A percentile compares a stretch with the other conserved stretches of the same genome.
Conservation (phyloP, 2,113 vertebrate genomes). For the Prietella phreatophila region DNA sequence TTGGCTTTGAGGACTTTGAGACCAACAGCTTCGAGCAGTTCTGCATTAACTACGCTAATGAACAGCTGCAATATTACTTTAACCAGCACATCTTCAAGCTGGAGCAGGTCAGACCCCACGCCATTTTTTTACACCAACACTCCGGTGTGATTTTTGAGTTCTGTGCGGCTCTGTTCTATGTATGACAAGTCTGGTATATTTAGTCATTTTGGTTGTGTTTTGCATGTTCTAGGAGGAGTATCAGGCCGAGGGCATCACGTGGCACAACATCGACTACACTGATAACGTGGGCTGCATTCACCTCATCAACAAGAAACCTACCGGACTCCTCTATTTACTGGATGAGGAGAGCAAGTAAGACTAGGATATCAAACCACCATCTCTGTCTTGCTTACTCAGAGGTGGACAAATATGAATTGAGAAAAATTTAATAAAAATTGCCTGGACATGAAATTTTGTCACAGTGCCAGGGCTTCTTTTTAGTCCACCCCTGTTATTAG, state of each 20-base stretch:
- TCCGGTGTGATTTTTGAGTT: not conserved
- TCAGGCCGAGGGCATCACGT: constrained; percentile 91
- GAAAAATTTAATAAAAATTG: not conserved
- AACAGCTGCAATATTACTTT: constrained; percentile 98
- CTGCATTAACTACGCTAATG: constrained; percentile 98
- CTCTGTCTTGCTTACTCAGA: not conserved
- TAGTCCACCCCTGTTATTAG: not conserved
- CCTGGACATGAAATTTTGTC: not conserved
- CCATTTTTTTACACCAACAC: not conserved
- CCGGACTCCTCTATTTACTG: constrained; percentile 91
- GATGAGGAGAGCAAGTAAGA: constrained; percentile 98
- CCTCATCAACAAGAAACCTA: constrained; percentile 97
- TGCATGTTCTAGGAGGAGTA: constrained; percentile 84
- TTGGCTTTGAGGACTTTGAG: constrained; percentile 95
- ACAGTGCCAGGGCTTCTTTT: not conserved
- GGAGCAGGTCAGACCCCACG: constrained; percentile 82
- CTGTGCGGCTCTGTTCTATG: not conserved
- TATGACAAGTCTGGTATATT: not conserved
- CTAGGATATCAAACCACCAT: not conserved
- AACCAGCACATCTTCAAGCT: constrained; percentile 97
- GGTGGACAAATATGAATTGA: not conserved
- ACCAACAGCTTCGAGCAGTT: constrained; percentile 98
- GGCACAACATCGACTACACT: constrained; percentile 97
- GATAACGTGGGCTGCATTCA: constrained; percentile 98
- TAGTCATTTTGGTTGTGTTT: not conserved